phyloP scores from a whole-genome alignment of 2,888 invertebrate species.

The Eilema sororculum region DNA sequence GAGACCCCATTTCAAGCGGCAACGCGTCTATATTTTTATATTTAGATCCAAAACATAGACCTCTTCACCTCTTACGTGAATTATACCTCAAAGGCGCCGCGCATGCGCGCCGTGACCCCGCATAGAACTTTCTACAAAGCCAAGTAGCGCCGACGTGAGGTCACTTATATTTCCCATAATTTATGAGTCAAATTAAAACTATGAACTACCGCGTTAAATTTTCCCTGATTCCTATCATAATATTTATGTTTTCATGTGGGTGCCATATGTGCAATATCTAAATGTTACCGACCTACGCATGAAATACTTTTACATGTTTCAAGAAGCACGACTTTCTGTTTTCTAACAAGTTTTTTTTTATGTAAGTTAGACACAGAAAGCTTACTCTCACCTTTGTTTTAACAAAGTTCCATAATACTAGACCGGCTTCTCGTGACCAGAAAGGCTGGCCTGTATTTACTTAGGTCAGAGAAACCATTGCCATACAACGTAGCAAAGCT shows the following conservation, averaged over 20 bases:
- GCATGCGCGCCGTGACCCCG: conserved; percentile 32
- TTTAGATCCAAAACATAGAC: conserved; percentile 14
- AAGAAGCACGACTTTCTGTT: conserved; percentile 11
- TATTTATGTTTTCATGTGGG: conserved; percentile 20
- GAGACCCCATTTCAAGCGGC: too few relatives aligned
- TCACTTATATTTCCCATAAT: conserved; percentile 42
- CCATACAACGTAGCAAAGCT: too few relatives aligned
- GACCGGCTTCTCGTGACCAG: too few relatives aligned
- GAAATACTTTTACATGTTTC: conserved; percentile 2
- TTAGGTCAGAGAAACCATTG: too few relatives aligned
- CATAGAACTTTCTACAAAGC: conserved; percentile 54
- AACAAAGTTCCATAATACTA: background rate
- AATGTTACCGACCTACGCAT: conserved; percentile 16
- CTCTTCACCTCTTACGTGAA: conserved; percentile 26
- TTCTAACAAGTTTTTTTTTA: conserved; percentile 10
- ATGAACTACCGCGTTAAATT: conserved; percentile 21
- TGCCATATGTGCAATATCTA: conserved; percentile 15
- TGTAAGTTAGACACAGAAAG: background rate
- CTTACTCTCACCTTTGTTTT: background rate
- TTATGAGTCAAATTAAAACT: conserved; percentile 52
- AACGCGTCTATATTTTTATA: background rate
- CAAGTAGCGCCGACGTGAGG: conserved; percentile 51
- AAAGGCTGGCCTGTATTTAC: too few relatives aligned
- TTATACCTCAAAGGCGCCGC: conserved; percentile 47
- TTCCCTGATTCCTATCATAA: conserved; percentile 18